Evolutionary conservation across 2,113 vertebrate species (phyloP).

Genomic region (Tragulus kanchil): DNA sequence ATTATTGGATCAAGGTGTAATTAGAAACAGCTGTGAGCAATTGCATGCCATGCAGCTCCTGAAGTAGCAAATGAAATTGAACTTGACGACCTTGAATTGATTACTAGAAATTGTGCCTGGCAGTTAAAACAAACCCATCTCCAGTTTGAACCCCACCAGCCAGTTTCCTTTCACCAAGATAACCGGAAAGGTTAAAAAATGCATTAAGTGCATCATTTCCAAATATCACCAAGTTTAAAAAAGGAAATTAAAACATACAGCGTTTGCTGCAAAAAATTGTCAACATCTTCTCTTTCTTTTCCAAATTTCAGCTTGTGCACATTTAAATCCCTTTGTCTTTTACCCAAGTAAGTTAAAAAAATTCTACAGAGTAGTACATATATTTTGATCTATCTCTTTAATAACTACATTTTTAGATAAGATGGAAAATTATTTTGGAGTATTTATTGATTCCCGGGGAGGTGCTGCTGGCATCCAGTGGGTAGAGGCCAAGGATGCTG

Average conservation of each 20-base stretch:
- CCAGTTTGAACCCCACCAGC: neutral
- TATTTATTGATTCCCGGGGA: constrained; percentile 12
- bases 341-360: neutral
- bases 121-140: constrained; percentile 3
- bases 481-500: neutral
- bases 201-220: neutral
- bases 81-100: constrained; percentile 4
- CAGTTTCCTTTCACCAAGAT: neutral
- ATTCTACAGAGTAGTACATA: neutral
- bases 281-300: neutral
- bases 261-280: neutral
- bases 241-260: neutral
- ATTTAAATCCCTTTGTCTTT: constrained; percentile 7
- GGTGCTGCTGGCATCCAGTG: neutral
- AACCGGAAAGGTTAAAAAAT: constrained; percentile 47
- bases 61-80: neutral
- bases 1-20: constrained; percentile 52
- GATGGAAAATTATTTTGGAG: constrained; percentile 54
- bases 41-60: neutral
- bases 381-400: constrained; percentile 35
- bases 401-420: constrained; percentile 62
- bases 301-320: neutral
- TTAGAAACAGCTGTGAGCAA: constrained; percentile 57
- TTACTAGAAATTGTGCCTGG: constrained; percentile 15
- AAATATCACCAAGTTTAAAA: neutral